Base-by-base conservation (phyloP, 30 jellyfish, hydroid and myxozoan genomes). In the Pelagia noctiluca region DNA sequence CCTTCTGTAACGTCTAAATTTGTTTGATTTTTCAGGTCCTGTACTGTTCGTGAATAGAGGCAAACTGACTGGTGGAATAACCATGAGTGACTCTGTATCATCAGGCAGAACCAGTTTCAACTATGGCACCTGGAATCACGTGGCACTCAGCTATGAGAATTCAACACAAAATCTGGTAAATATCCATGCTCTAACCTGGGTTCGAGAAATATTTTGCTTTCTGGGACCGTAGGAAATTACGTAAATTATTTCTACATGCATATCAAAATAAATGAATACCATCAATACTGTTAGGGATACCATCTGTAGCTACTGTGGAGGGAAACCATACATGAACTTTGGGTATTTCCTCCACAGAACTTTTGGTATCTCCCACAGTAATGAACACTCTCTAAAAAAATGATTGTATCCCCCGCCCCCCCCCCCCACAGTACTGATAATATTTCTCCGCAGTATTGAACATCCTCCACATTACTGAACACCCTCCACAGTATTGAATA, bases 51-150 rank as follows among this genome's bases (percentile, higher is more conserved):
- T 80, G 37, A 38, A 46, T 12, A 66, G 83, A 63, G 90, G 90
- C 16, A 54, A 67, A 24, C 37, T 80, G 47, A 3, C 13, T 1
- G 80, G 74, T 21, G 90, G 90, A 21, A 61, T 80, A n/a, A 37
- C 90, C 1, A 35, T 7, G 36, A 80, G 65, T 64, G 62, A 64
- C 30, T 63, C 90, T 0, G 37, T 80, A 48, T 38, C 75, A 33
- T 63, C 90, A 48, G 48, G 10, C 32, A 10, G 65, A 3, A 37
- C 90, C n/a, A 18, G 12, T 21, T 80, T 63, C 49, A 48, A 80
- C 30, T 80, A 62, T 26, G 90, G 90, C 19, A 18, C 49, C 53
- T 80, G 90, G 90, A 80, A 80, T 63, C 90, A 80, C 28, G 24
- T 80, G 21, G 90, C 90, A 2, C 0, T 80, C 1, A 31, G 67